These are phyloP conservation scores for Druceiella hillmani DNA, from an alignment of 2,888 invertebrate genomes.

Conservation along the genomic window DNA sequence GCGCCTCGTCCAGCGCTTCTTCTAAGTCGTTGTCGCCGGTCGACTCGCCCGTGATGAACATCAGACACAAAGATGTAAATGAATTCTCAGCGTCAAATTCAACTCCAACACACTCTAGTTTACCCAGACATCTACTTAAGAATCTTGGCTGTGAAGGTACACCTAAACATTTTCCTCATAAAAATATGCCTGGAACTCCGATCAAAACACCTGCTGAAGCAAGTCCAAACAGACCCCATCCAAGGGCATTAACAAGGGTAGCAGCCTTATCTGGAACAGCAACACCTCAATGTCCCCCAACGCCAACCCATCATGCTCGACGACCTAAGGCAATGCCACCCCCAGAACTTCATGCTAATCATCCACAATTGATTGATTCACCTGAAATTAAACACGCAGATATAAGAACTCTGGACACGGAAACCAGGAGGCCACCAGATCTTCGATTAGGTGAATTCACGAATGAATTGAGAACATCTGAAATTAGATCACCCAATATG, in stretches of 20 bases:
- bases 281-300: conserved; percentile 73
- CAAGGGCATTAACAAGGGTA: conserved; percentile 56
- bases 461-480: conserved; percentile 45
- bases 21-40: conserved; percentile 42
- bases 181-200: conserved; percentile 26
- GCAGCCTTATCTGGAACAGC: conserved; percentile 51
- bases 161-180: conserved; percentile 42
- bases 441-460: conserved; percentile 39
- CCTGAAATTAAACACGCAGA: conserved; percentile 37
- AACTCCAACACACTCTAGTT: conserved; percentile 44
- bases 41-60: conserved; percentile 41
- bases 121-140: conserved; percentile 43
- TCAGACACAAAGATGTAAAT: conserved; percentile 30
- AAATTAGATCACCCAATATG: conserved; percentile 49
- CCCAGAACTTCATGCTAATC: conserved; percentile 51
- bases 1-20: conserved; percentile 41
- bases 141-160: conserved; percentile 41
- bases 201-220: conserved; percentile 27
- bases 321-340: conserved; percentile 57
- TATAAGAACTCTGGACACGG: conserved; percentile 31
- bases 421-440: conserved; percentile 26
- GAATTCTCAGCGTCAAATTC: conserved; percentile 34
- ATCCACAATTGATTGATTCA: conserved; percentile 38
- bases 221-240: conserved; percentile 55
- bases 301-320: conserved; percentile 80